Evolutionary conservation across 2,797 vertebrate genomes (phyloP).

Genomic region (Agapornis canus): DNA sequence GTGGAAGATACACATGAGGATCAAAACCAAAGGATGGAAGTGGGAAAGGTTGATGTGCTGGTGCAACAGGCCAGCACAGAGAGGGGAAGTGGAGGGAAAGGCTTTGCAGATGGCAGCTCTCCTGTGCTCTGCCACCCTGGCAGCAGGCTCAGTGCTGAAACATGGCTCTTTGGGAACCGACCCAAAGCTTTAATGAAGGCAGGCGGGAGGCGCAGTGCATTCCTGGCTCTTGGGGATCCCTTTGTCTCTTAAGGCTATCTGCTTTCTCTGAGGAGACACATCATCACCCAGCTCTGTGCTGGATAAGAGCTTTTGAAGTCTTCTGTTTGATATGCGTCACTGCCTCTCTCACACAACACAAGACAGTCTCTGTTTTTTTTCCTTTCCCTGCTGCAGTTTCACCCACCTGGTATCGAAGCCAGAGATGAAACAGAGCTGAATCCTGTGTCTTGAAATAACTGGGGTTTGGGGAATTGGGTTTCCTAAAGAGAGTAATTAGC

Average conservation of each 20-base stretch:
- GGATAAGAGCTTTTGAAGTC: slow-evolving; percentile 61
- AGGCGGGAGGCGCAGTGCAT: not conserved
- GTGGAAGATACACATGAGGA: not conserved
- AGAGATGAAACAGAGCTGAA: not conserved
- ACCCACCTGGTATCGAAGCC: not conserved
- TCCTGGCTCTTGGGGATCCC: not conserved
- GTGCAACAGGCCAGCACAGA: not conserved
- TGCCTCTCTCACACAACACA: not conserved
- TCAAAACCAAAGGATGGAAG: not conserved
- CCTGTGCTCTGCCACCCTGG: not conserved
- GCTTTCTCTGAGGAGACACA: slow-evolving; percentile 32
- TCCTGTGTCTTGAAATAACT: not conserved
- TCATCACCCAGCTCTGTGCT: slow-evolving; percentile 18
- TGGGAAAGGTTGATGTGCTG: not conserved
- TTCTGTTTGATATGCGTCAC: slow-evolving; percentile 24
- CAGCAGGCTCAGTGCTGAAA: not conserved
- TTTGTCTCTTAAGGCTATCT: slow-evolving; percentile 25
- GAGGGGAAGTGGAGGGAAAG: not conserved
- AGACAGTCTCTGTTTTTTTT: not conserved
- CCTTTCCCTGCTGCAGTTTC: not conserved
- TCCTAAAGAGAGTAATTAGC: not conserved
- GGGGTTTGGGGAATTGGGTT: not conserved
- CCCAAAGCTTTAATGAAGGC: slow-evolving; percentile 27
- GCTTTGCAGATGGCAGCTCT: not conserved
- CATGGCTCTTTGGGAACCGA: not conserved